phyloP scores from a whole-genome alignment of 2,888 invertebrate species.

The Ophion ventricosus region DNA sequence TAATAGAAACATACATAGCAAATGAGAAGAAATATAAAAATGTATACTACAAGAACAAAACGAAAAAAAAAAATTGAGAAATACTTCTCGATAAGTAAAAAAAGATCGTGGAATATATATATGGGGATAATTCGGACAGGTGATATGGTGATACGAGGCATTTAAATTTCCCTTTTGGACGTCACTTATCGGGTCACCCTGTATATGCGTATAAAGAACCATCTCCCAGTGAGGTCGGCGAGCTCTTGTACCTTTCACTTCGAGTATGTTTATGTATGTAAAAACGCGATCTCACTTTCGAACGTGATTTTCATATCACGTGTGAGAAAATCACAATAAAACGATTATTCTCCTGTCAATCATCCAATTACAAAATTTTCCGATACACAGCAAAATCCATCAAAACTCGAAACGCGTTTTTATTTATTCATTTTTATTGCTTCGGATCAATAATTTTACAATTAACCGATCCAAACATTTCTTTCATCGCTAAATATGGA shows the following conservation, averaged over 20 bases:
- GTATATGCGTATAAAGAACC: not conserved
- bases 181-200: not conserved
- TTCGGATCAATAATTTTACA: too few relatives aligned
- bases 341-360: not conserved
- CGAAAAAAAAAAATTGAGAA: too few relatives aligned
- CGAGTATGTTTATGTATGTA: slow-evolving; percentile 39
- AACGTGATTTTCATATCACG: slow-evolving; percentile 38
- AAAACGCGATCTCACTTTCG: slow-evolving; percentile 63
- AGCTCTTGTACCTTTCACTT: slow-evolving; percentile 68
- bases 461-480: too few relatives aligned
- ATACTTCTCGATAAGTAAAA: too few relatives aligned
- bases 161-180: not conserved
- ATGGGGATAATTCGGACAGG: too few relatives aligned
- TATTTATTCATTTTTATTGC: not conserved
- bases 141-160: not conserved
- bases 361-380: not conserved
- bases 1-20: too few relatives aligned
- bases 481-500: not conserved
- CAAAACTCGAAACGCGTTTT: not conserved
- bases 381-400: not conserved
- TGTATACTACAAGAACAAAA: too few relatives aligned
- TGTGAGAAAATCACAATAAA: slow-evolving; percentile 13
- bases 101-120: too few relatives aligned
- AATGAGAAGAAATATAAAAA: too few relatives aligned
- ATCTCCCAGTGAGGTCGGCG: slow-evolving; percentile 49